These are phyloP conservation scores for Pachypanchax playfairii DNA, from an alignment of 2,113 vertebrate genomes.

Conservation along the genomic window DNA sequence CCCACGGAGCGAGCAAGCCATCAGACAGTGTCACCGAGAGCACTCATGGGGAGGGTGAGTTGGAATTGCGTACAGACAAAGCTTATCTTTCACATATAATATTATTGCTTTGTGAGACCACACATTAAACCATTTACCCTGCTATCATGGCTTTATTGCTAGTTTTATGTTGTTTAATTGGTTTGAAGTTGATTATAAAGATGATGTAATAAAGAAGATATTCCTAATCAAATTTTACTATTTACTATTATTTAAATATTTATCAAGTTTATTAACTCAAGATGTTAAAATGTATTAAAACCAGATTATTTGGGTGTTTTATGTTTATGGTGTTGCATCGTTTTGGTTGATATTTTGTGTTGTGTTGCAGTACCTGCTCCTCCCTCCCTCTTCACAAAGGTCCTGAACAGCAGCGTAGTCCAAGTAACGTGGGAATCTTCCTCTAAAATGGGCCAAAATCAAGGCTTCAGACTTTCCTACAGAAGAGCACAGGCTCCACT, in stretches of 20 bases:
- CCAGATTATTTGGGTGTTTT: no score
- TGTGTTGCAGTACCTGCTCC: slow-evolving; percentile 87
- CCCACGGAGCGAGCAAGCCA: slow-evolving; percentile 92
- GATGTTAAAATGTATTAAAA: no score
- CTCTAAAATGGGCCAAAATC: slow-evolving; percentile 86
- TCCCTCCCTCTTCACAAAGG: slow-evolving; percentile 87
- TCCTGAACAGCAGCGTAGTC: slow-evolving; percentile 86
- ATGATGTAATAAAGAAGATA: neutral
- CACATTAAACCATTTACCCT: slow-evolving; percentile 1
- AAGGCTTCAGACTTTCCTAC: slow-evolving; percentile 94
- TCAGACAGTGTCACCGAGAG: slow-evolving; percentile 84
- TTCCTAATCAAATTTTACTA: no score
- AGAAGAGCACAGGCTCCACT: slow-evolving; percentile 83
- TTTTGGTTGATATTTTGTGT: neutral
- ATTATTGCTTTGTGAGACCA: neutral
- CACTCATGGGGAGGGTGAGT: slow-evolving; percentile 94
- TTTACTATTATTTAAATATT: no score
- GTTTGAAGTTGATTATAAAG: no score
- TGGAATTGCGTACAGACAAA: neutral
- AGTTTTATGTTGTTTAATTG: neutral
- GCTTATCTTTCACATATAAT: neutral
- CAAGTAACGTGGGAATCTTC: slow-evolving; percentile 91
- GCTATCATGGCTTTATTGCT: neutral
- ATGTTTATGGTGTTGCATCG: neutral
- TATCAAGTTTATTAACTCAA: no score